phyloP scores from a whole-genome alignment of 2,888 invertebrate species.

The Agapetus fuscipes region DNA sequence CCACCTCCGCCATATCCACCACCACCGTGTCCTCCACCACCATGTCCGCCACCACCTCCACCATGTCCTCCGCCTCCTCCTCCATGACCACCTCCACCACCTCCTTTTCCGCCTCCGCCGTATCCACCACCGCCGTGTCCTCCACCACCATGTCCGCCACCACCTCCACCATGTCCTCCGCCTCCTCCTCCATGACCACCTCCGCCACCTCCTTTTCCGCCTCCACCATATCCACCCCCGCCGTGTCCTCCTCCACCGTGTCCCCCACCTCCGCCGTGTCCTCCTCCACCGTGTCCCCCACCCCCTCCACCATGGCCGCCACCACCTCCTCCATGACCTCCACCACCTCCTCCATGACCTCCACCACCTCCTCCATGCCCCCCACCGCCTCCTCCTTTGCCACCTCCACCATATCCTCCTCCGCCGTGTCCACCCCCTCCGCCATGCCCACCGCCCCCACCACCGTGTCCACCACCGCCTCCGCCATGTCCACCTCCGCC shows the following conservation, averaged over 20 bases:
- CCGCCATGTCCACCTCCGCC: conserved; percentile 2
- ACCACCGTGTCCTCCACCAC: conserved; percentile 5
- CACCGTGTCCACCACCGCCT: neutral
- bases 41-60: conserved; percentile 3
- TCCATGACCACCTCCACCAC: conserved; percentile 4
- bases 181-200: conserved; percentile 3
- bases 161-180: neutral
- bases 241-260: conserved; percentile 2
- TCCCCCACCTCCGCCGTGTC: conserved; percentile 3
- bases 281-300: conserved; percentile 3
- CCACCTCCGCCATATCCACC: conserved; percentile 1
- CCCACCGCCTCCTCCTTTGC: neutral
- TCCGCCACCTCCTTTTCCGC: conserved; percentile 4
- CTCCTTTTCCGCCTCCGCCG: neutral
- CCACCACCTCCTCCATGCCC: neutral
- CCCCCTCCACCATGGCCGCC: conserved; percentile 1
- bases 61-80: conserved; percentile 4
- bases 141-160: neutral
- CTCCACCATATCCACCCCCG: conserved; percentile 3
- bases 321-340: conserved; percentile 1
- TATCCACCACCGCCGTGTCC: neutral
- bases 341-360: conserved; percentile 5
- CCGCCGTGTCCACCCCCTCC: conserved; percentile 3
- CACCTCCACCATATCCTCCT: conserved; percentile 6
- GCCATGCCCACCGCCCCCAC: neutral